phyloP scores from a whole-genome alignment of 1,140 invertebrate species.

The Drosophila sp. region DNA sequence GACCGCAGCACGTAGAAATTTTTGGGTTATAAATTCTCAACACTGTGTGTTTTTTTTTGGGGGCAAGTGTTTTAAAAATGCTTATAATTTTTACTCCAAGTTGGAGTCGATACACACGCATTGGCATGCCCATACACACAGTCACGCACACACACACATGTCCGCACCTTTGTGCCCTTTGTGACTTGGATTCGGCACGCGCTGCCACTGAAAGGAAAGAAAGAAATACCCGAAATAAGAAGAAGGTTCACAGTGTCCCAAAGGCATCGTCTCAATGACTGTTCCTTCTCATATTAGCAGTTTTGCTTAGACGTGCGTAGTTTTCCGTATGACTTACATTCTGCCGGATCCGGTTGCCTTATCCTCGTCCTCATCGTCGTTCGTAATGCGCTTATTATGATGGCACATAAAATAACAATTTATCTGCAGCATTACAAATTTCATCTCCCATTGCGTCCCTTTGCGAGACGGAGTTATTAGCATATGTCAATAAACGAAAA shows the following conservation, averaged over 20 bases:
- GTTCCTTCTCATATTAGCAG: constrained; percentile 37
- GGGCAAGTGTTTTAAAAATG: constrained; percentile 78
- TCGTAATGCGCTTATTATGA: constrained; percentile 79
- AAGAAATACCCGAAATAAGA: constrained; percentile 20
- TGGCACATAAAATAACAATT: constrained; percentile 82
- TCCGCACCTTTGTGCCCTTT: constrained; percentile 69
- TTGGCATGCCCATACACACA: constrained; percentile 9
- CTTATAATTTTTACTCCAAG: constrained; percentile 69
- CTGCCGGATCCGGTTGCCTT: constrained; percentile 15
- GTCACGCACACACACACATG: constrained; percentile 40
- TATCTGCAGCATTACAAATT: constrained; percentile 76
- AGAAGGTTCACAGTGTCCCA: constrained; percentile 68
- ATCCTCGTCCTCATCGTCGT: constrained; percentile 37
- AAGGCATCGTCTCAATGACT: constrained; percentile 72
- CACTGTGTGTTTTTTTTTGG: constrained; percentile 23
- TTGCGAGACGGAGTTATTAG: constrained; percentile 28
- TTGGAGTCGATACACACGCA: constrained; percentile 26
- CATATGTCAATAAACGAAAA: constrained; percentile 49
- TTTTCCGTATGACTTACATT: constrained; percentile 69
- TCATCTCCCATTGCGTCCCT: constrained; percentile 44
- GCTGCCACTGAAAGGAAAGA: constrained; percentile 5
- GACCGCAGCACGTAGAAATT: constrained; percentile 70
- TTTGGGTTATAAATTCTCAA: constrained; percentile 69
- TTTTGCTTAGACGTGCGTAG: constrained; percentile 66
- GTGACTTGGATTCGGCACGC: constrained; percentile 54